These are phyloP conservation scores for Sphinx pinastri DNA, from an alignment of 2,888 invertebrate genomes.

Conservation along the genomic window DNA sequence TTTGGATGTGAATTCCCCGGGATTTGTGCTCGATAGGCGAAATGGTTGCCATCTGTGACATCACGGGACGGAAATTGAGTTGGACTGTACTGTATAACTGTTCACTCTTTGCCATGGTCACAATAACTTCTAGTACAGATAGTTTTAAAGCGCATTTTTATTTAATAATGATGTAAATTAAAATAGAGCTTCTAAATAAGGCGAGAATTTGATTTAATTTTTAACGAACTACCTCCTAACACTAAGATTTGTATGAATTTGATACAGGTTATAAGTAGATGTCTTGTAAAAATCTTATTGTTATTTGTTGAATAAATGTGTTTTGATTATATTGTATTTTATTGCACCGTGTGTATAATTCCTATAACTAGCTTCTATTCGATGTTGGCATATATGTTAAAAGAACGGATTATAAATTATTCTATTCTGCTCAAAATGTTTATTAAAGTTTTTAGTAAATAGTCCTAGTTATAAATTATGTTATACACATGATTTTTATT, in stretches of 20 bases:
- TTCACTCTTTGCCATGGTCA: no score
- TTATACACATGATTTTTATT: no score
- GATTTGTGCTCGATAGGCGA: no score
- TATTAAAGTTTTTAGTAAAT: not conserved
- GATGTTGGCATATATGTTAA: no score
- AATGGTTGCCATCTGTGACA: no score
- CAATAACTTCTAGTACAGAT: not conserved
- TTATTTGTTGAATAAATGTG: slow-evolving; percentile 21
- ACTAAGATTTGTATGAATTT: slow-evolving; percentile 13
- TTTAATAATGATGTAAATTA: not conserved
- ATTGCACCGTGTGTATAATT: not conserved
- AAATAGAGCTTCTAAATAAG: not conserved
- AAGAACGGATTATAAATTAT: not conserved
- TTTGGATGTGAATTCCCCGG: no score
- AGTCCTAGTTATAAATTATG: no score
- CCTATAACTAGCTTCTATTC: not conserved
- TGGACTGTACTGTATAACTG: no score
- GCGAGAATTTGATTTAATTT: not conserved
- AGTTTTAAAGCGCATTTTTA: not conserved
- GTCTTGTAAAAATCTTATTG: slow-evolving; percentile 12
- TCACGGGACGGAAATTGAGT: no score
- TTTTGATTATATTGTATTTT: slow-evolving; percentile 2
- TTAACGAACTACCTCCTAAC: slow-evolving; percentile 15
- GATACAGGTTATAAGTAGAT: not conserved
- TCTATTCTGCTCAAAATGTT: no score